Base-by-base conservation (phyloP, 2,797 vertebrate species). In the Lophotriccus pileatus region DNA sequence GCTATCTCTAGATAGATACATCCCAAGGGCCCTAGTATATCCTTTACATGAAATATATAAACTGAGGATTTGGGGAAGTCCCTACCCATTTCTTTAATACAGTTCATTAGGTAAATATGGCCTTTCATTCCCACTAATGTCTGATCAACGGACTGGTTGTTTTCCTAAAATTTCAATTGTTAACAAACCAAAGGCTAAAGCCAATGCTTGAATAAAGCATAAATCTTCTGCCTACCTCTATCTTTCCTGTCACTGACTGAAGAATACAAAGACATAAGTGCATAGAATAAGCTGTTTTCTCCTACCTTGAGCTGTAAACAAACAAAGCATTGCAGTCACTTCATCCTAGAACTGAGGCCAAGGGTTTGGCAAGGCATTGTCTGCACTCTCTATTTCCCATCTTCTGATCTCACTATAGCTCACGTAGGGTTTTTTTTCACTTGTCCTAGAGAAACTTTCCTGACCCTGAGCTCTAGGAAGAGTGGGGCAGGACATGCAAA, bases 91-190 rank as follows among this genome's bases (percentile, higher is more conserved):
- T 92, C 46, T 89, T 86, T 9, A 77, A 25, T 56, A 7, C 6
- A 86, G 7, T 86, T 88, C 84, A 84, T 82, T 77, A 76, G 28
- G 55, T 74, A 93, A 93, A 84, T 75, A n/a, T 19, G 37, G 27
- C 3, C 34, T 80, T 87, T 89, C 19, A 20, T 84, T 70, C 39
- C 12, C 28, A 49, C 18, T 79, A 39, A 37, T 28, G 10, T 47
- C 36, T 79, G 25, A 64, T 77, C 23, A 72, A 46, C 3, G 12
- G 21, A 84, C 30, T 41, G 10, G 13, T 62, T 21, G 22, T 85
- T 85, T 89, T 59, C 47, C 10, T 47, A 79, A n/a, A 64, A 32
- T 70, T 92, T 69, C 34, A 41, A 24, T 34, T 41, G 10, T 59
- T 69, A 3, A 10, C 25, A 82, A 50, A 59, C 11, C 24, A 56